These are phyloP conservation scores for Casuarius casuarius DNA, from an alignment of 2,113 vertebrate genomes.

Conservation along the genomic window DNA sequence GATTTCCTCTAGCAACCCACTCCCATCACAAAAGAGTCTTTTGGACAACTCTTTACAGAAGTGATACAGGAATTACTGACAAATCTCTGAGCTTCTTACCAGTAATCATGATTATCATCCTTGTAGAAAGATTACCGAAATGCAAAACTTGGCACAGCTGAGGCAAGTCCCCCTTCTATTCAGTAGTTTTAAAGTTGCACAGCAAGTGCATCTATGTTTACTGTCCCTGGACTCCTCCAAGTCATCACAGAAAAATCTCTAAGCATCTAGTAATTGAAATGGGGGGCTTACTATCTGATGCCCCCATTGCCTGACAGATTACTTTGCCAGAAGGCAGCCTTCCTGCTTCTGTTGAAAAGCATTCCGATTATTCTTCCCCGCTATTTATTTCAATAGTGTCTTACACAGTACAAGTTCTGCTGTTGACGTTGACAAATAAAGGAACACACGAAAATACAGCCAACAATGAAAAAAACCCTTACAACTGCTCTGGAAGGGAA, in stretches of 20 bases:
- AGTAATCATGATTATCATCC: accelerated
- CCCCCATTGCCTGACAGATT: accelerated
- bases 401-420: neutral
- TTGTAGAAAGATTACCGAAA: neutral
- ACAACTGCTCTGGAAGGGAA: accelerated
- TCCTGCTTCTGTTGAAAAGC: neutral
- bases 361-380: neutral
- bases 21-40: neutral
- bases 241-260: neutral
- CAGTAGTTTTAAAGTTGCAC: neutral
- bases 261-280: accelerated
- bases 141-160: neutral
- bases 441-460: neutral
- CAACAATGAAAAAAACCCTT: too few species aligned
- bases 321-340: neutral
- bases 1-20: neutral
- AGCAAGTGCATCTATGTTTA: neutral
- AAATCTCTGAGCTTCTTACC: neutral
- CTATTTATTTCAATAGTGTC: neutral
- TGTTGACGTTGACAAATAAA: neutral
- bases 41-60: neutral
- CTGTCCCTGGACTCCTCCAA: accelerated
- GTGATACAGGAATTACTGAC: neutral
- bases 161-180: neutral
- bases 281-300: neutral